phyloP scores from a whole-genome alignment of 2,113 vertebrate species.

The Elephas maximus region DNA sequence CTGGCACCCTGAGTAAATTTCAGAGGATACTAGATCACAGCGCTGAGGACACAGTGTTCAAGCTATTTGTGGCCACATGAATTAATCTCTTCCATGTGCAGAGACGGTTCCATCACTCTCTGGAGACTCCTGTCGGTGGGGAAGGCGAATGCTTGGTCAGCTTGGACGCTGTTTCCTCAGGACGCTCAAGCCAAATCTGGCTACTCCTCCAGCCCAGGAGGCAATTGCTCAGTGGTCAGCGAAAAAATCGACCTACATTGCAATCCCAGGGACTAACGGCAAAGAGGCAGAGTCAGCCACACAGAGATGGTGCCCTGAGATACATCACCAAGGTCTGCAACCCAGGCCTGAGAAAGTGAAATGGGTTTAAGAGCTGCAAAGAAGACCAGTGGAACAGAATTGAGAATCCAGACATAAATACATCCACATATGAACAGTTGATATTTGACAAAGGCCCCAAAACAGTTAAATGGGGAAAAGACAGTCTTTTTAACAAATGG shows the following conservation, averaged over 20 bases:
- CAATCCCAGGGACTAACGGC: not conserved
- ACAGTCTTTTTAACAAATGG: too few relatives aligned
- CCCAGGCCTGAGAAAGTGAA: not conserved
- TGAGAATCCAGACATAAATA: too few relatives aligned
- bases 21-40: conserved; percentile 77
- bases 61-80: conserved; percentile 80
- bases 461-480: too few relatives aligned
- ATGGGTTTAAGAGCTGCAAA: not conserved
- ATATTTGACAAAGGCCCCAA: too few relatives aligned
- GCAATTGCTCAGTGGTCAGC: conserved; percentile 22
- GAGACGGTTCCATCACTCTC: conserved; percentile 77
- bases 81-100: conserved; percentile 89
- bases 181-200: conserved; percentile 42
- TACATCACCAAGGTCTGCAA: not conserved
- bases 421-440: too few relatives aligned
- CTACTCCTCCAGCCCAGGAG: conserved; percentile 36
- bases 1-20: conserved; percentile 78
- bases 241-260: conserved; percentile 41
- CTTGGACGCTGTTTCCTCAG: conserved; percentile 72
- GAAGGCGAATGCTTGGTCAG: conserved; percentile 69
- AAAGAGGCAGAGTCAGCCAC: conserved; percentile 25
- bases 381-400: not conserved
- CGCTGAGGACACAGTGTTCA: conserved; percentile 81
- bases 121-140: conserved; percentile 74
- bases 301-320: not conserved